Evolutionary conservation across 2,797 vertebrate species (phyloP).

Genomic region (Xerus rutilus): DNA sequence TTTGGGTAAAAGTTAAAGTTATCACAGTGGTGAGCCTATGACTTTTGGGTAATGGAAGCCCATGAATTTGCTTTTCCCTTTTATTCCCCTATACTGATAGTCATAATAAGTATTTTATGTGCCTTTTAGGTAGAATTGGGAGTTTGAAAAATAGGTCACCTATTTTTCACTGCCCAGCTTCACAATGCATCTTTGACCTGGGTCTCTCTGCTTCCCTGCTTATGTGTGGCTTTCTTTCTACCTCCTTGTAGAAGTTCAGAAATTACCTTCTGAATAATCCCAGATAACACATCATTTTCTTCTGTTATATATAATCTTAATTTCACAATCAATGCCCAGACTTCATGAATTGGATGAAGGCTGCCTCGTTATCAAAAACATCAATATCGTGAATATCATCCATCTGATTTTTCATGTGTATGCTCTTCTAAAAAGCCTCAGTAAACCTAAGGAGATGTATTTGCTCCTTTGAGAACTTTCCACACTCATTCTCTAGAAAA

Average conservation of each 20-base stretch:
- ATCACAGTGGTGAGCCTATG: neutral
- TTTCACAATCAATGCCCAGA: neutral
- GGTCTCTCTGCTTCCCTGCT: neutral
- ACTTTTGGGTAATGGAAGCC: neutral
- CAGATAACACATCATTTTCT: neutral
- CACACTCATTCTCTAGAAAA: neutral
- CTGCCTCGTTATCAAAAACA: neutral
- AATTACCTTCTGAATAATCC: neutral
- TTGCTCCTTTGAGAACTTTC: neutral
- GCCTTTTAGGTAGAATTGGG: neutral
- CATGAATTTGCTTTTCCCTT: neutral
- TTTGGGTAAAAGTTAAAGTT: neutral
- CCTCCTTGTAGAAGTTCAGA: neutral
- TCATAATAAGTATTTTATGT: neutral
- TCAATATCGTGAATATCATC: neutral
- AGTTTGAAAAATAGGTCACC: neutral
- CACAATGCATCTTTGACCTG: neutral
- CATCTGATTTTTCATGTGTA: neutral
- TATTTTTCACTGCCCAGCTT: neutral
- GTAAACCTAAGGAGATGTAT: neutral
- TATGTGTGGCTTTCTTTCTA: neutral
- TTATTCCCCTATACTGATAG: neutral
- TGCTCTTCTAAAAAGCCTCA: constrained; percentile 7
- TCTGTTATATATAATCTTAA: neutral
- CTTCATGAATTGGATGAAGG: neutral